A percentile compares a stretch with the other conserved stretches of the same genome.
Conservation (phyloP, 2,113 vertebrate species). For the Alexandromys fortis region DNA sequence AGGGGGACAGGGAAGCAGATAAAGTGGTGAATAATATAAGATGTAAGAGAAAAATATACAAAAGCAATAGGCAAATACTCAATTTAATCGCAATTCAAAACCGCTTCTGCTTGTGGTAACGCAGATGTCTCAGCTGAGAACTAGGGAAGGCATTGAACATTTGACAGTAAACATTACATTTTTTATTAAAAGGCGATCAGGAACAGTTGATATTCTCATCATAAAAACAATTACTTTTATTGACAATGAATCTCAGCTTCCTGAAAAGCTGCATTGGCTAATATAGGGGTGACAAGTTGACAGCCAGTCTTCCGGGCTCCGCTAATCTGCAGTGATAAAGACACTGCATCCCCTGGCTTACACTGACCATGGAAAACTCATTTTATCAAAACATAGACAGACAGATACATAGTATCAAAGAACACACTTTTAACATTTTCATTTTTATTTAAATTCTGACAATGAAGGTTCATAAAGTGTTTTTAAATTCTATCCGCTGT, state of each 20-base stretch:
- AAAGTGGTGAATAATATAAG: neutral
- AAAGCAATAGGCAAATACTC: neutral
- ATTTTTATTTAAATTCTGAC: constrained; percentile 8
- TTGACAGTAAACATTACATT: constrained; percentile 26
- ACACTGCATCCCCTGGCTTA: neutral
- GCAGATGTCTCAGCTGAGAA: neutral
- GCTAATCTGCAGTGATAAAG: neutral
- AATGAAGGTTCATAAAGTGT: constrained; percentile 17
- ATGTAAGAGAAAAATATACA: neutral
- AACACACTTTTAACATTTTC: neutral
- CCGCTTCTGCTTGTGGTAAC: constrained; percentile 21
- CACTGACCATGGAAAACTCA: constrained; percentile 9
- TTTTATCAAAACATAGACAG: neutral
- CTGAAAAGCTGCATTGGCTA: neutral
- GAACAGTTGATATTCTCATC: constrained; percentile 43
- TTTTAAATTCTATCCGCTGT: constrained; percentile 40
- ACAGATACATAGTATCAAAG: neutral
- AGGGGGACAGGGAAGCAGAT: neutral
- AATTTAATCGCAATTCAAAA: constrained; percentile 54
- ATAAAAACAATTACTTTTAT: constrained; percentile 56
- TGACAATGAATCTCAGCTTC: constrained; percentile 1
- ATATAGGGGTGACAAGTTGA: neutral
- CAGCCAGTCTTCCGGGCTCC: neutral
- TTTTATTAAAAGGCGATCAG: constrained; percentile 38
- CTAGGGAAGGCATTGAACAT: neutral